Evolutionary conservation across 2,113 vertebrate genomes (phyloP).

Genomic region (Echinops telfairi): DNA sequence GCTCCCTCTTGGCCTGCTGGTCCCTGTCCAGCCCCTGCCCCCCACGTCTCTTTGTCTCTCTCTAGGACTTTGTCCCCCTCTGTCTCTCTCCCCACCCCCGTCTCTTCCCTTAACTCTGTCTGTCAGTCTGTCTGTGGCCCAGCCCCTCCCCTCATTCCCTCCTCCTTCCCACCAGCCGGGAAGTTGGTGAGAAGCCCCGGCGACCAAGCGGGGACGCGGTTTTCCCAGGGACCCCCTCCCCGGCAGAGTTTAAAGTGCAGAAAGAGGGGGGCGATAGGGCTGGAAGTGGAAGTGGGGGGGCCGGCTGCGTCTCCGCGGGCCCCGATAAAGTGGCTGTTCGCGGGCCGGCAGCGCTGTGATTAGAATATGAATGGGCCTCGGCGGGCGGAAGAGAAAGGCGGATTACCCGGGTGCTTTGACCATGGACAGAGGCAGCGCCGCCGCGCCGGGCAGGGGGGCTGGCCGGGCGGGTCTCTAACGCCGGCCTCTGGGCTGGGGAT

Average conservation of each 20-base stretch:
- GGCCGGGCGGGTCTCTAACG: conserved; percentile 21
- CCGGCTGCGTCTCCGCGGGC: conserved; percentile 92
- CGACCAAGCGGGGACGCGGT: conserved; percentile 58
- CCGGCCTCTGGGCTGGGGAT: not conserved
- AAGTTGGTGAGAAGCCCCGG: conserved; percentile 69
- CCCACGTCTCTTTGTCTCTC: conserved; percentile 76
- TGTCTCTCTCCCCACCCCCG: conserved; percentile 36
- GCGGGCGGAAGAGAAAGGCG: conserved; percentile 97
- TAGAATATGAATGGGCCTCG: conserved; percentile 99
- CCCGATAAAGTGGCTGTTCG: conserved; percentile 97
- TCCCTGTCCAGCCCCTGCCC: conserved; percentile 43
- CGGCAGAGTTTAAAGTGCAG: conserved; percentile 61
- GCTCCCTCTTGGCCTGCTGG: not conserved
- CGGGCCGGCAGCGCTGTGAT: conserved; percentile 99
- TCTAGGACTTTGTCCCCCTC: conserved; percentile 49
- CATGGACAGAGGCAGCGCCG: conserved; percentile 93
- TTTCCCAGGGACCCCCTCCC: conserved; percentile 82
- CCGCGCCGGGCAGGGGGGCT: conserved; percentile 76
- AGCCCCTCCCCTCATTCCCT: conserved; percentile 11
- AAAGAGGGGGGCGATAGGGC: conserved; percentile 63
- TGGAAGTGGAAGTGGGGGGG: conserved; percentile 90
- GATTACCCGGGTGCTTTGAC: conserved; percentile 98
- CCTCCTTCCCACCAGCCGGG: not conserved
- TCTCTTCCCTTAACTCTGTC: conserved; percentile 70
- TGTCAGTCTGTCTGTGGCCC: conserved; percentile 69